Percentiles rank a stretch among this genome's conserved stretches.
phyloP scores from a whole-genome alignment of 1,140 invertebrate genomes.

The Brachionus angularis region DNA sequence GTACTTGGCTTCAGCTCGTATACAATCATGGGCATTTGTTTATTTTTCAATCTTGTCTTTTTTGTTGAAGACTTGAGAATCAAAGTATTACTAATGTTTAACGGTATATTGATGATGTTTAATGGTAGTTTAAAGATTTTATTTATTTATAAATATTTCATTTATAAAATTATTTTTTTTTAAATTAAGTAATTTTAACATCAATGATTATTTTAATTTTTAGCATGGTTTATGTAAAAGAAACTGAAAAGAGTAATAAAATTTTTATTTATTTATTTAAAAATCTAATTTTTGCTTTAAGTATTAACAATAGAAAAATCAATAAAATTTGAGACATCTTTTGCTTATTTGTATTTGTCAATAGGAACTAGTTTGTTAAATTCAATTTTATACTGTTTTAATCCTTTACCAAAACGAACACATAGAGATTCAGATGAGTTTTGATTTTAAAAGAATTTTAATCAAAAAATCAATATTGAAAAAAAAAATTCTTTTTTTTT shows the following conservation, averaged over 20 bases:
- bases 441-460: neutral
- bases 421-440: neutral
- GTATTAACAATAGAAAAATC: too few species aligned
- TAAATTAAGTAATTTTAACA: constrained; percentile 4
- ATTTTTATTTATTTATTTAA: neutral
- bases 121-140: constrained; percentile 31
- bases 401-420: neutral
- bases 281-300: too few species aligned
- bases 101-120: constrained; percentile 11
- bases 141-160: neutral
- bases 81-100: neutral
- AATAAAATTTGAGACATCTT: too few species aligned
- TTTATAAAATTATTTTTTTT: neutral
- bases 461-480: neutral
- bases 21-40: too few species aligned
- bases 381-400: neutral
- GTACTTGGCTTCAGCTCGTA: too few species aligned
- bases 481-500: too few species aligned
- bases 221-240: neutral
- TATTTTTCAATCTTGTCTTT: neutral
- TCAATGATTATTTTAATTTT: constrained; percentile 14
- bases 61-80: neutral
- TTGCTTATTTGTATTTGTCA: neutral
- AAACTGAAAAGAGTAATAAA: neutral
- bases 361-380: neutral